A percentile compares a stretch with the other conserved stretches of the same genome.
These are phyloP conservation scores for Physella acuta DNA, from an alignment of 1,140 invertebrate genomes.

Conservation along the genomic window DNA sequence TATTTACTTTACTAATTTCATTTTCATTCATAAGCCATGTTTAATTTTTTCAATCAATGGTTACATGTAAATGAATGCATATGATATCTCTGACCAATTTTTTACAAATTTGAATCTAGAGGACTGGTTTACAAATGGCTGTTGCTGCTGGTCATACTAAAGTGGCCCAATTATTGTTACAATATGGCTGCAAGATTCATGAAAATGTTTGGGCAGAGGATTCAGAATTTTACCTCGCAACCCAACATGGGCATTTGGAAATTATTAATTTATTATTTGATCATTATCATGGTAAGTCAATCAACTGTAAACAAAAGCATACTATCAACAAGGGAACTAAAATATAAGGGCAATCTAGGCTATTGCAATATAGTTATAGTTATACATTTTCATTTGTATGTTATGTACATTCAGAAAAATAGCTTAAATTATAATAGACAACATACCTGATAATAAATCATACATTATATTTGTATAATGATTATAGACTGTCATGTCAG, in stretches of 20 bases:
- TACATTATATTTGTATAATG: no score
- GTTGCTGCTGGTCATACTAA: background rate
- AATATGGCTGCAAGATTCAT: background rate
- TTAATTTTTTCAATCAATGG: background rate
- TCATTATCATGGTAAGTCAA: background rate
- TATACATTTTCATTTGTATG: background rate
- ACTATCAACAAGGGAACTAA: background rate
- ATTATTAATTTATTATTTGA: background rate
- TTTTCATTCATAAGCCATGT: background rate
- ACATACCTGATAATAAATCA: no score
- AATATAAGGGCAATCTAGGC: background rate
- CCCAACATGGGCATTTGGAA: background rate
- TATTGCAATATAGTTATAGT: background rate
- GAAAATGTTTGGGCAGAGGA: constrained; percentile 16
- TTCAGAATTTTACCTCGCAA: constrained; percentile 22
- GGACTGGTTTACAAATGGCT: background rate
- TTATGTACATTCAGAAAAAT: background rate
- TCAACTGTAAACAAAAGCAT: no score
- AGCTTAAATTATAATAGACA: background rate
- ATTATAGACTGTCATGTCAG: no score
- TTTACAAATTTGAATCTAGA: background rate
- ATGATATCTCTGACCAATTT: background rate
- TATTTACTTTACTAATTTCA: background rate
- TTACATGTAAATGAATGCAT: background rate
- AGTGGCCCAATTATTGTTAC: background rate